A percentile compares a stretch with the other conserved stretches of the same genome.
Evolutionary conservation across 1,140 invertebrate species (phyloP).

Genomic region (Dendroctonus ponderosae): DNA sequence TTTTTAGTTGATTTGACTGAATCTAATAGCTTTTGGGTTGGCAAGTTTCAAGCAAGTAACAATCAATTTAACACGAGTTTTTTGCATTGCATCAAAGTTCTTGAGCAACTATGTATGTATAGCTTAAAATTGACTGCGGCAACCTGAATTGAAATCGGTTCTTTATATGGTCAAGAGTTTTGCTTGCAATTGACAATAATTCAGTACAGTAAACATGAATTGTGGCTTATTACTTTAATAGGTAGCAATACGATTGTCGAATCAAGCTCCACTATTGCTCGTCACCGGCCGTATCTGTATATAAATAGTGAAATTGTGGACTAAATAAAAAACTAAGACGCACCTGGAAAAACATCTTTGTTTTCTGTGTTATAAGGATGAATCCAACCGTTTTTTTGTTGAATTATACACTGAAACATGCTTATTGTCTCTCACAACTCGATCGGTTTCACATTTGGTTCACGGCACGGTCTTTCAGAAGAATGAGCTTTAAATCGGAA

Average conservation of each 20-base stretch:
- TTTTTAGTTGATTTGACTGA: no score
- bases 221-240: slow-evolving; percentile 6
- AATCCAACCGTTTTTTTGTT: slow-evolving; percentile 75
- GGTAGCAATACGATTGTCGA: slow-evolving; percentile 2
- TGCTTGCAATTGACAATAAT: background rate
- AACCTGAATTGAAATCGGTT: background rate
- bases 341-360: slow-evolving; percentile 77
- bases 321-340: background rate
- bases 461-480: slow-evolving; percentile 13
- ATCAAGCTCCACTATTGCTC: background rate
- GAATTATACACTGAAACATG: slow-evolving; percentile 82
- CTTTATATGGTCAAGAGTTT: slow-evolving; percentile 4
- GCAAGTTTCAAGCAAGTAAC: no score
- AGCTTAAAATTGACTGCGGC: background rate
- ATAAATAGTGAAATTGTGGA: background rate
- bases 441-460: slow-evolving; percentile 2
- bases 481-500: slow-evolving; percentile 19
- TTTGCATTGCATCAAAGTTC: no score
- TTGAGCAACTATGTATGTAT: no score
- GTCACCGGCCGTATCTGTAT: background rate
- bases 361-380: slow-evolving; percentile 67
- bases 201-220: slow-evolving; percentile 1
- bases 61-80: no score
- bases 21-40: no score
- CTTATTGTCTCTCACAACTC: slow-evolving; percentile 8